phyloP scores from a whole-genome alignment of 2,113 vertebrate genomes.

The Silurus glanis region DNA sequence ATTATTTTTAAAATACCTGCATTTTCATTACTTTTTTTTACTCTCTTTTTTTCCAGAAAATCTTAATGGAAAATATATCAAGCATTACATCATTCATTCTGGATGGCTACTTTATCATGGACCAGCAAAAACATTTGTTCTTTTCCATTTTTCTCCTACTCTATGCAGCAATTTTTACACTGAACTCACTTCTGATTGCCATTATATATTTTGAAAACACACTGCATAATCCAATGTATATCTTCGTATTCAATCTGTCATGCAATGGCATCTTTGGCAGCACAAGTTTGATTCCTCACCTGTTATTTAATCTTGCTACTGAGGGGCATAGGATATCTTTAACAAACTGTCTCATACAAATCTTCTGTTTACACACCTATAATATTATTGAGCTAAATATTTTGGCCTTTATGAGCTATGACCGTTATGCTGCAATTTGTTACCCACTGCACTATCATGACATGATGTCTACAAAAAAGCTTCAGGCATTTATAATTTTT shows the following conservation, averaged over 20 bases:
- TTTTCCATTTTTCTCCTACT: conserved; percentile 59
- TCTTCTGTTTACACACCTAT: conserved; percentile 60
- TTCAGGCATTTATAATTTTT: conserved; percentile 51
- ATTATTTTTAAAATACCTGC: not conserved
- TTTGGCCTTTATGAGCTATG: conserved; percentile 65
- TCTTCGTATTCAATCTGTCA: conserved; percentile 60
- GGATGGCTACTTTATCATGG: conserved; percentile 56
- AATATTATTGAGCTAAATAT: conserved; percentile 60
- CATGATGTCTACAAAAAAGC: conserved; percentile 57
- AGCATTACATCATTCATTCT: conserved; percentile 54
- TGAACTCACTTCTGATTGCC: conserved; percentile 58
- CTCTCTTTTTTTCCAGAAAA: not conserved
- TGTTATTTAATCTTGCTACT: conserved; percentile 52
- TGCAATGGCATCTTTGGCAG: conserved; percentile 63
- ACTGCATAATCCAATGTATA: conserved; percentile 65
- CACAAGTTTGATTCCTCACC: conserved; percentile 53
- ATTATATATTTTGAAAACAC: conserved; percentile 53
- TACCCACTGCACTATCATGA: conserved; percentile 59
- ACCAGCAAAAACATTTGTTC: conserved; percentile 51
- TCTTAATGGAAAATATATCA: conserved; percentile 61
- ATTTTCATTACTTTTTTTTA: not conserved
- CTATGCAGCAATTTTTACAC: conserved; percentile 48
- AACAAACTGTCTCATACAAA: conserved; percentile 54
- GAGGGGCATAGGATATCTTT: conserved; percentile 52
- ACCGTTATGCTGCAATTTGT: conserved; percentile 65